Evolutionary conservation across 2,797 vertebrate genomes (phyloP).

Genomic region (Myioborus miniatus): DNA sequence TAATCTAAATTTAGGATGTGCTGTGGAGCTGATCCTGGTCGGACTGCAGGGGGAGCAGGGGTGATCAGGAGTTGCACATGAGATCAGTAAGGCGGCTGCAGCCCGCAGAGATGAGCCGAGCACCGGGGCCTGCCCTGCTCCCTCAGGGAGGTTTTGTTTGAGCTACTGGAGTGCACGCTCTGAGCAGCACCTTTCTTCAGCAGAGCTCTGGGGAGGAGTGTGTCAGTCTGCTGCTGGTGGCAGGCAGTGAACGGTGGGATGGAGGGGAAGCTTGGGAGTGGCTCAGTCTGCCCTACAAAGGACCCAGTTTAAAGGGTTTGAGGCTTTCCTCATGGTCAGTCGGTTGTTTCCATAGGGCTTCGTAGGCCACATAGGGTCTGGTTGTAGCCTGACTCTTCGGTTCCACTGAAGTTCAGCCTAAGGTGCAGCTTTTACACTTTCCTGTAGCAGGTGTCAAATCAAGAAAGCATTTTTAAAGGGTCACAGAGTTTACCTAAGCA

Average conservation of each 20-base stretch:
- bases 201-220: background rate
- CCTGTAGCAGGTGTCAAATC: accelerated
- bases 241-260: accelerated
- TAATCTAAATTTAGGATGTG: background rate
- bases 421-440: background rate
- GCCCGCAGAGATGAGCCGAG: background rate
- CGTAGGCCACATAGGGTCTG: background rate
- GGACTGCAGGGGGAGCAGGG: slow-evolving; percentile 15
- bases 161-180: accelerated
- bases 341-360: accelerated
- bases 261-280: background rate
- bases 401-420: background rate
- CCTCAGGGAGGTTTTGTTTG: background rate
- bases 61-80: background rate
- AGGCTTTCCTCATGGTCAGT: background rate
- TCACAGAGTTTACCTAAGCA: background rate
- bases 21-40: background rate
- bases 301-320: too few relatives aligned
- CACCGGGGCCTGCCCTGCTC: background rate
- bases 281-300: background rate
- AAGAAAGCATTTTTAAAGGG: background rate
- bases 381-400: background rate
- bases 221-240: background rate
- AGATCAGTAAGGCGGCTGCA: background rate
- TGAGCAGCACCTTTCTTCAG: background rate